Evolutionary conservation across 2,888 invertebrate genomes (phyloP).

Genomic region (Eupithecia exiguata): DNA sequence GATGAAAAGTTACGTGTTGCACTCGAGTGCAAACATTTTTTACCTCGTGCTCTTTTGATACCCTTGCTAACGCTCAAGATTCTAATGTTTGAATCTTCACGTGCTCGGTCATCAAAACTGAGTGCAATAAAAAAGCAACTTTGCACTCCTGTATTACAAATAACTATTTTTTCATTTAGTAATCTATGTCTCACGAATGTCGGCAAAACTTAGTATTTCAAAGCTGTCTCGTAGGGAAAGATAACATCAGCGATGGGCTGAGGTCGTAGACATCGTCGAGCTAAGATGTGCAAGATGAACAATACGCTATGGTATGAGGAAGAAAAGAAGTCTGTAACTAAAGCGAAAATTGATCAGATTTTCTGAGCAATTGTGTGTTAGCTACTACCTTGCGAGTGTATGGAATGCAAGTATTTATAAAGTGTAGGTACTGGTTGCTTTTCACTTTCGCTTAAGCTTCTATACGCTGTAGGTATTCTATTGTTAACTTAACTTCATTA

Average conservation of each 20-base stretch:
- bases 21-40: no score
- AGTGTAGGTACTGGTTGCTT: constrained; percentile 22
- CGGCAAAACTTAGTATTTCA: not conserved
- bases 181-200: not conserved
- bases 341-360: constrained; percentile 29
- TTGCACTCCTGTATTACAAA: no score
- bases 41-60: no score
- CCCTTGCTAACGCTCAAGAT: no score
- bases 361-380: constrained; percentile 26
- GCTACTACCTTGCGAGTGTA: constrained; percentile 7
- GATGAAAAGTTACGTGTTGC: no score
- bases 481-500: no score
- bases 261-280: constrained; percentile 27
- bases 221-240: constrained; percentile 12
- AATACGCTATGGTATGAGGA: constrained; percentile 32
- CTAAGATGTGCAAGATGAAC: constrained; percentile 13
- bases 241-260: constrained; percentile 17
- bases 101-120: no score
- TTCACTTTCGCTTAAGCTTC: constrained; percentile 24
- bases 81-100: no score
- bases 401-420: constrained; percentile 27
- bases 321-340: constrained; percentile 27
- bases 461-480: not conserved
- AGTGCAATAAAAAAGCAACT: no score
- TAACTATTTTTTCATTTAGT: no score